Evolutionary conservation across 1,140 invertebrate species (phyloP), one percentile per base, ranked within the genome.

Genomic region (Aphaenogaster rudis): DNA sequence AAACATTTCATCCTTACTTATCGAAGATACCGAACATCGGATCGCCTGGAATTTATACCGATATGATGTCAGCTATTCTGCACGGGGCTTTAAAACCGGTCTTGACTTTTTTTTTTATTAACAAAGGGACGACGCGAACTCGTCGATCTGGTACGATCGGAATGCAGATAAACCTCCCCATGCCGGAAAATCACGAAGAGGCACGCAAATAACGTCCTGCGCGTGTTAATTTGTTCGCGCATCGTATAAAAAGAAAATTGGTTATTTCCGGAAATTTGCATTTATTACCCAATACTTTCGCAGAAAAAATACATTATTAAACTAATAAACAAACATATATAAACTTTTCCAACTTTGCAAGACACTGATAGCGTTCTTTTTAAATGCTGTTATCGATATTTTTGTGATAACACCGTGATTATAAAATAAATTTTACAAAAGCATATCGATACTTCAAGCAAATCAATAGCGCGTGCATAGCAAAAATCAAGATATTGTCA

Each of bases 141-240:
- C 13, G 33, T 76, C 80, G 54, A 71, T 67, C 78, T 71, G 36
- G 78, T 57, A 69, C 33, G 64, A 84, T 82, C 21, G 69, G 80
- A 74, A 84, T 84, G 80, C 69, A 76, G 54, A 84, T 84, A 74
- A 74, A 54, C n/a, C 45, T n/a, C n/a, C 6, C 15, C 54, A 11
- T 63, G 28, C 21, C 48, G 15, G 21, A 39, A 48, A 82, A 48
- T 61, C 69, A 21, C 33, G 45, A 74, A 28, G 67, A 59, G 7
- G 28, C 52, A 42, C 28, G 28, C 28, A 36, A 74, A 48, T 74
- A 52, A 3, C 21, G 0, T 39, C 17, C 21, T 54, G 45, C 6
- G n/a, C 57, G 13, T 11, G 2, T 84, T 61, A 74, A 84, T 33
- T 52, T n/a, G 2, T 67, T 48, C 15, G 4, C n/a, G 15, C 15